Conservation (phyloP, 2,797 vertebrate species). For the Anguilla pacifica region DNA sequence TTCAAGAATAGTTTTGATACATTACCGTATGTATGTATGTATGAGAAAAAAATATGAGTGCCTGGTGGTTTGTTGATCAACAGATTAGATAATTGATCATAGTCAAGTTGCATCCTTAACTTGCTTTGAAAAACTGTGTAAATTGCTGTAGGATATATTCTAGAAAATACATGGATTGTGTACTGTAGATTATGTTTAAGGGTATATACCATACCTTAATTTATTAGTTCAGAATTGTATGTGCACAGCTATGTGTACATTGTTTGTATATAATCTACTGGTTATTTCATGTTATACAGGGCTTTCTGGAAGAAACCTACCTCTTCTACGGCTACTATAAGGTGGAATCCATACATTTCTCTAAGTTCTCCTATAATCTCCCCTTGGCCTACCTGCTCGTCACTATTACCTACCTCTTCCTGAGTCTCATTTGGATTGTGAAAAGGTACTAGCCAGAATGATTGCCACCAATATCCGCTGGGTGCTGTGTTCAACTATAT, state of each 20-base stretch:
- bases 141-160: not conserved
- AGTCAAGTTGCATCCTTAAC: not conserved
- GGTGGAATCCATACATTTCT: conserved; percentile 68
- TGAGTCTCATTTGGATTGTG: conserved; percentile 92
- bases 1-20: not conserved
- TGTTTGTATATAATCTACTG: not conserved
- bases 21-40: not conserved
- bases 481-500: not conserved
- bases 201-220: not conserved
- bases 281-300: conserved; percentile 67
- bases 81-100: not conserved
- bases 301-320: conserved; percentile 88
- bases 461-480: not conserved
- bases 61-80: not conserved
- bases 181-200: not conserved
- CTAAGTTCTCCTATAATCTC: conserved; percentile 76
- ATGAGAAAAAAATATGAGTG: not conserved
- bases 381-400: conserved; percentile 88
- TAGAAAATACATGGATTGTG: not conserved
- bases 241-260: not conserved
- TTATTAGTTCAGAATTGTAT: not conserved
- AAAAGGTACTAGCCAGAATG: conserved; percentile 76
- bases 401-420: conserved; percentile 81
- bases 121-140: not conserved
- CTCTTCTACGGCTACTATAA: conserved; percentile 94